Conservation (phyloP, 2,797 vertebrate species). For the Gallinago nigripennis region DNA sequence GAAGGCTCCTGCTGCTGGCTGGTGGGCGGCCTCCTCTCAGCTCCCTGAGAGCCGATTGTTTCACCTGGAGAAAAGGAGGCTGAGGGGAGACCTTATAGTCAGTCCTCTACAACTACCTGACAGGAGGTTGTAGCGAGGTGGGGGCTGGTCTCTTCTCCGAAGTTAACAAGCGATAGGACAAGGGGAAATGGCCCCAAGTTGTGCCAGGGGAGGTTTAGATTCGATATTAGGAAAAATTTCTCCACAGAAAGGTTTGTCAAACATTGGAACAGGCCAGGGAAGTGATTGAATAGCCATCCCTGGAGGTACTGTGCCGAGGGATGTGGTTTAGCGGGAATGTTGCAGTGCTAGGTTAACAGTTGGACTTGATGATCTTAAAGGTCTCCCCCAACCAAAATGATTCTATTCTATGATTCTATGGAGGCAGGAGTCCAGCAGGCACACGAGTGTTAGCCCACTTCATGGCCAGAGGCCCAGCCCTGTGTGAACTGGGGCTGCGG, state of each 20-base stretch:
- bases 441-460: accelerated
- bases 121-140: neutral
- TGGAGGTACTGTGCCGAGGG: neutral
- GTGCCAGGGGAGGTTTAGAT: neutral
- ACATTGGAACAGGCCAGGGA: neutral
- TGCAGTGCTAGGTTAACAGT: neutral
- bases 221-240: neutral
- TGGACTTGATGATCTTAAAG: neutral
- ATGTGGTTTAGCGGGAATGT: neutral
- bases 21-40: accelerated
- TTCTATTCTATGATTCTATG: neutral
- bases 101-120: neutral
- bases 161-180: neutral
- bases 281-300: neutral
- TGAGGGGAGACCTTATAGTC: neutral
- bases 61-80: neutral
- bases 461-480: neutral
- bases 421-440: too few relatives aligned
- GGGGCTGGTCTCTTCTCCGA: neutral
- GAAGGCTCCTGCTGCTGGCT: neutral
- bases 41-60: accelerated
- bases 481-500: neutral
- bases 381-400: neutral
- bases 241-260: neutral
- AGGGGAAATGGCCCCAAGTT: neutral